Percentiles rank a stretch among this genome's conserved stretches.
phyloP scores from a whole-genome alignment of 2,113 vertebrate genomes.

The Malaclemys terrapin region DNA sequence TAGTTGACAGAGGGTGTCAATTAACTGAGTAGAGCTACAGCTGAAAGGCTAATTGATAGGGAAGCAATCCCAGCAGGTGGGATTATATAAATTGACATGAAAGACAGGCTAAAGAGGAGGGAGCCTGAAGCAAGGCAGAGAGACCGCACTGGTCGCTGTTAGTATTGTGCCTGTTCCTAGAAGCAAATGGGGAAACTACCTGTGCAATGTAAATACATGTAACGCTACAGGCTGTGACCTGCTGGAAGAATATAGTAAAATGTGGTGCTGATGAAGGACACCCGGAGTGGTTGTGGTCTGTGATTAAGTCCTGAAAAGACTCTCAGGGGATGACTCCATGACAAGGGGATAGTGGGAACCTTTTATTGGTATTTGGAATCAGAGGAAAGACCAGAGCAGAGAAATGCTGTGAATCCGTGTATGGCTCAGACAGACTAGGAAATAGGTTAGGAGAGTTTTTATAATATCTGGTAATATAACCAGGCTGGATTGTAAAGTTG shows the following conservation, averaged over 20 bases:
- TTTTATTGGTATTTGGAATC: not conserved
- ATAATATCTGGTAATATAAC: not conserved
- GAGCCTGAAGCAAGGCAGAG: not conserved
- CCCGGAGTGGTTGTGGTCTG: not conserved
- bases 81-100: not conserved
- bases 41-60: not conserved
- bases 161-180: not conserved
- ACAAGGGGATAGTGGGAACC: not conserved
- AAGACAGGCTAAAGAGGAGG: not conserved
- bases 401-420: not conserved
- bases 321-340: not conserved
- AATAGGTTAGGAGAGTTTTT: not conserved
- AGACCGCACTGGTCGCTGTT: not conserved
- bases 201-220: not conserved
- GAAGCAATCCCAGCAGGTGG: not conserved
- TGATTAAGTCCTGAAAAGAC: not conserved
- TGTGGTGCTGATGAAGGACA: not conserved
- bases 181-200: not conserved
- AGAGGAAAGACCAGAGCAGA: not conserved
- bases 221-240: not conserved
- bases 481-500: not conserved
- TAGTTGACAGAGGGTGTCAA: not conserved
- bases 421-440: not conserved
- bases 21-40: not conserved
- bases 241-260: not conserved